Base-by-base conservation (phyloP, 2,113 vertebrate species). In the Terrapene triunguis region DNA sequence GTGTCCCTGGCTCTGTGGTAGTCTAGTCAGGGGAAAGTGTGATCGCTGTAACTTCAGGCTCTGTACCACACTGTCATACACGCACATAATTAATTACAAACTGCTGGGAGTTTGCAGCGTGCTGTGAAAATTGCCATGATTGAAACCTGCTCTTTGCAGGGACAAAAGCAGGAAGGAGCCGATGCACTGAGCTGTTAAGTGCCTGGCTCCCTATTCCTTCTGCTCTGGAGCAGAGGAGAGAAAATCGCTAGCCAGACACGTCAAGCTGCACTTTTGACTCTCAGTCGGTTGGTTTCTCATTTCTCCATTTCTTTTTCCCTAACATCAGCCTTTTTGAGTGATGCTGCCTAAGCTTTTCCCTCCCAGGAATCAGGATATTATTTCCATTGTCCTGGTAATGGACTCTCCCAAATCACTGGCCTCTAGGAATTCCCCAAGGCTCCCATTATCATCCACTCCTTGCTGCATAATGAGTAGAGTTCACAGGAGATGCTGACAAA, bases 61-160 rank as follows among this genome's bases (percentile, higher is more conserved):
- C 85, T 85, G 65, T n/a, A 93, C 84, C 84, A 90, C 1, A 0
- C 88, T 50, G 44, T 3, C 14, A 6, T n/a, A 10, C 8, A 27
- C 51, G 82, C 93, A 84, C 85, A 65, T 50, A 86, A 1, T 57
- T 83, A 83, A 53, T 94, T 83, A 78, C 8, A 55, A 95, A 85
- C 84, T 94, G 95, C 92, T 92, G 96, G 69, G 78, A 25, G 85
- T 2, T 85, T 48, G 72, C 82, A 82, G 82, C 90, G 6, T 21
- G 10, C 92, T 91, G 87, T 79, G 91, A 86, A 82, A 9, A n/a
- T 35, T 24, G 51, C 82, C 4, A 0, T 50, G 85, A 62, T 57
- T 90, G 72, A 53, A 81, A 11, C 8, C 83, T 92, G 91, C 94
- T 72, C 92, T 93, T 82, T 57, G 81, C 50, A 85, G 86, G 8